phyloP scores from a whole-genome alignment of 2,113 vertebrate species.

The Capreolus pygargus region DNA sequence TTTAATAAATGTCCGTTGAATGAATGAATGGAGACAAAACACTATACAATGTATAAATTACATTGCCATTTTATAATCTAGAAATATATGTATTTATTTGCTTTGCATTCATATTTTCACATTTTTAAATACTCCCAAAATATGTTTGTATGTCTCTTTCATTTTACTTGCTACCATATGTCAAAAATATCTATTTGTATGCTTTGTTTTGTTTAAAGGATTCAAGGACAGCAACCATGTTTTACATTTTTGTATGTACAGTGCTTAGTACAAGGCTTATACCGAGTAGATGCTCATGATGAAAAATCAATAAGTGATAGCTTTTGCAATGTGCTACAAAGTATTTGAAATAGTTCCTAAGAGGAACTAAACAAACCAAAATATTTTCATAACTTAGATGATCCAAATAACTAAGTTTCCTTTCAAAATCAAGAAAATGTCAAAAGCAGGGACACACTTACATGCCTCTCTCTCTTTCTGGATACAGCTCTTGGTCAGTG shows the following conservation, averaged over 20 bases:
- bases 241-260: not conserved
- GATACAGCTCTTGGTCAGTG: constrained; percentile 26
- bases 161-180: not conserved
- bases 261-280: not conserved
- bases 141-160: not conserved
- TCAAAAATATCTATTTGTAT: constrained; percentile 5
- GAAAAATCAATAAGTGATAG: constrained; percentile 41
- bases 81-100: constrained; percentile 3
- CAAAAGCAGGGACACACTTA: constrained; percentile 46
- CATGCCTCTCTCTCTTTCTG: constrained; percentile 17
- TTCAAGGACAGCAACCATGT: constrained; percentile 5
- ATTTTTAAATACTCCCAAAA: not conserved
- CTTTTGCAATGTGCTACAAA: constrained; percentile 18
- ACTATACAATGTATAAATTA: not conserved
- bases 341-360: constrained; percentile 35
- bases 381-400: not conserved
- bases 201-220: not conserved
- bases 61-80: not conserved
- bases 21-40: not conserved
- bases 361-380: constrained; percentile 20
- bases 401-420: constrained; percentile 18
- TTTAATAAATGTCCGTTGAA: not conserved
- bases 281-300: not conserved
- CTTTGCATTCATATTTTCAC: constrained; percentile 28
- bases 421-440: constrained; percentile 44